Evolutionary conservation across 2,113 vertebrate species (phyloP).

Genomic region (Platichthys stellatus): DNA sequence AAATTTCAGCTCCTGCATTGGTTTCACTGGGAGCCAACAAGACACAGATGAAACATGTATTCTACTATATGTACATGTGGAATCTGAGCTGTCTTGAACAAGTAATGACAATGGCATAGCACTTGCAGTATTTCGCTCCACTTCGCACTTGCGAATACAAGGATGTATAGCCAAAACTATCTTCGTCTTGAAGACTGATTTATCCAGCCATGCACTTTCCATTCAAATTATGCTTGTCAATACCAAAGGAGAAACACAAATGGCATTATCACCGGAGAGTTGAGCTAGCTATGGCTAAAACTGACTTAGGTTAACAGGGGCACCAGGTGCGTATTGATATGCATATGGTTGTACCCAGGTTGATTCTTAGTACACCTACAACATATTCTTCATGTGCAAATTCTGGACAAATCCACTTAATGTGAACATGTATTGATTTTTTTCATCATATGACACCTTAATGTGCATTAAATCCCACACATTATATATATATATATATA

Average conservation of each 20-base stretch:
- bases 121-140: too few species aligned
- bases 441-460: not conserved
- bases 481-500: not conserved
- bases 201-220: slow-evolving; percentile 51
- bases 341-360: too few species aligned
- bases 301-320: too few species aligned
- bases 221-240: slow-evolving; percentile 59
- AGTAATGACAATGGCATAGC: too few species aligned
- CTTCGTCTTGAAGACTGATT: slow-evolving; percentile 48
- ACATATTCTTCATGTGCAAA: too few species aligned
- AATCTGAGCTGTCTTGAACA: too few species aligned
- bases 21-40: too few species aligned
- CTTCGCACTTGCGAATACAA: not conserved
- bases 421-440: slow-evolving; percentile 13
- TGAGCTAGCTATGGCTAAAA: slow-evolving; percentile 18
- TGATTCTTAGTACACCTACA: slow-evolving; percentile 18
- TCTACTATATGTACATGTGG: too few species aligned
- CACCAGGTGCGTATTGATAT: too few species aligned
- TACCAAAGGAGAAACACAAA: slow-evolving; percentile 45
- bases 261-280: slow-evolving; percentile 40
- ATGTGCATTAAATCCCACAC: slow-evolving; percentile 5
- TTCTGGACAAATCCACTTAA: slow-evolving; percentile 10
- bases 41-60: not conserved
- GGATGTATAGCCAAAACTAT: slow-evolving; percentile 26
- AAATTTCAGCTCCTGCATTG: not conserved